Percentiles rank a stretch among this genome's conserved stretches.
These are phyloP conservation scores for Myiozetetes cayanensis DNA, from an alignment of 2,113 vertebrate genomes.

Conservation along the genomic window DNA sequence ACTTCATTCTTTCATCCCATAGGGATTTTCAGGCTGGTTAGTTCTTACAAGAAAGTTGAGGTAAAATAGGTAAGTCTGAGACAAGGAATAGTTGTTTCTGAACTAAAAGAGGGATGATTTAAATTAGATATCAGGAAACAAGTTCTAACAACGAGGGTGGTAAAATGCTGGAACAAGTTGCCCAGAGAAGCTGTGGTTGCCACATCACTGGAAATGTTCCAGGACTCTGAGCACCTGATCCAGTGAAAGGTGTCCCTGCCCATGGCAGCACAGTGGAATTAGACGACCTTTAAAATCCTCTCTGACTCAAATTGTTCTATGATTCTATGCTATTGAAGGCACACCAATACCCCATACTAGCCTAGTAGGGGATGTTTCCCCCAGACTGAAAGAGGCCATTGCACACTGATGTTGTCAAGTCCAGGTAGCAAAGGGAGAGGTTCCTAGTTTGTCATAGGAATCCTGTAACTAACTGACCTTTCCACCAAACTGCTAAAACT, in stretches of 20 bases:
- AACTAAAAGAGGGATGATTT: neutral
- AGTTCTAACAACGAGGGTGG: neutral
- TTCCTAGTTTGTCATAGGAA: neutral
- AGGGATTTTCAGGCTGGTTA: neutral
- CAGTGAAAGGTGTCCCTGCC: neutral
- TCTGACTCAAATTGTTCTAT: neutral
- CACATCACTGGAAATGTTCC: neutral
- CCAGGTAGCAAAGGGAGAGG: neutral
- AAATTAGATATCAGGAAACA: neutral
- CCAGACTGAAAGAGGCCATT: neutral
- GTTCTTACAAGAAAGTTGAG: neutral
- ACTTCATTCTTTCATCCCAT: neutral
- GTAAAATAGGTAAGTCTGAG: neutral
- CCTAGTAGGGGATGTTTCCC: fast-evolving
- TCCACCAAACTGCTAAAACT: neutral
- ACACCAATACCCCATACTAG: neutral
- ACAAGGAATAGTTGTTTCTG: neutral
- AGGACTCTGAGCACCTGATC: neutral
- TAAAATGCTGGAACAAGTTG: neutral
- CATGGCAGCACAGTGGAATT: neutral
- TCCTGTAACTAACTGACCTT: neutral
- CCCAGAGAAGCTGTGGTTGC: neutral
- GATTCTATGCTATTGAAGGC: neutral
- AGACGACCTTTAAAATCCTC: neutral
- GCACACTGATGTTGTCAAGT: neutral